These are phyloP conservation scores for Batillaria attramentaria DNA, from an alignment of 1,140 invertebrate genomes.

Conservation along the genomic window DNA sequence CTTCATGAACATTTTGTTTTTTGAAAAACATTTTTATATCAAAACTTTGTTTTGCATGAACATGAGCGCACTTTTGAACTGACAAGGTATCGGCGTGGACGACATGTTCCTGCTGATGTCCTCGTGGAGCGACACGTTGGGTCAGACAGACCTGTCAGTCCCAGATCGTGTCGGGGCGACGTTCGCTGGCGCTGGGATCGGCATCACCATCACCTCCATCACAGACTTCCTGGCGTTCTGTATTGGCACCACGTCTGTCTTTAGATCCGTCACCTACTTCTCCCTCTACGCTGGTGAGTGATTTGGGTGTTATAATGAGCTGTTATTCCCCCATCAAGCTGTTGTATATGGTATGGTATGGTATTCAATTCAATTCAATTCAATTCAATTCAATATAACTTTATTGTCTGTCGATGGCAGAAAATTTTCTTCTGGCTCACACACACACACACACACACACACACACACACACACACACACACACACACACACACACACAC, in stretches of 20 bases:
- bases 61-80: no score
- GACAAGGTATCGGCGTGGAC: conserved; percentile 94
- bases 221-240: conserved; percentile 97
- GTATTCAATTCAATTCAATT: no score
- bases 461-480: background rate
- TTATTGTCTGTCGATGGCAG: no score
- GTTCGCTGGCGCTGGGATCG: conserved; percentile 93
- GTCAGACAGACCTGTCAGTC: conserved; percentile 77
- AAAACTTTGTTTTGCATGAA: no score
- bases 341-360: no score
- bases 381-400: no score
- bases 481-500: background rate
- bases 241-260: conserved; percentile 92
- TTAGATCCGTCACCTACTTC: conserved; percentile 95
- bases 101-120: conserved; percentile 96
- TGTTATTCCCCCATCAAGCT: background rate
- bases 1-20: no score
- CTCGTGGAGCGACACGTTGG: conserved; percentile 83
- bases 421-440: no score
- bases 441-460: background rate
- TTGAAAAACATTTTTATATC: no score
- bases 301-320: background rate
- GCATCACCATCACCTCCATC: conserved; percentile 97
- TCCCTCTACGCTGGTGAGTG: conserved; percentile 91
- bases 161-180: conserved; percentile 88